Base-by-base conservation (phyloP, 2,113 vertebrate species). In the Scortum barcoo region DNA sequence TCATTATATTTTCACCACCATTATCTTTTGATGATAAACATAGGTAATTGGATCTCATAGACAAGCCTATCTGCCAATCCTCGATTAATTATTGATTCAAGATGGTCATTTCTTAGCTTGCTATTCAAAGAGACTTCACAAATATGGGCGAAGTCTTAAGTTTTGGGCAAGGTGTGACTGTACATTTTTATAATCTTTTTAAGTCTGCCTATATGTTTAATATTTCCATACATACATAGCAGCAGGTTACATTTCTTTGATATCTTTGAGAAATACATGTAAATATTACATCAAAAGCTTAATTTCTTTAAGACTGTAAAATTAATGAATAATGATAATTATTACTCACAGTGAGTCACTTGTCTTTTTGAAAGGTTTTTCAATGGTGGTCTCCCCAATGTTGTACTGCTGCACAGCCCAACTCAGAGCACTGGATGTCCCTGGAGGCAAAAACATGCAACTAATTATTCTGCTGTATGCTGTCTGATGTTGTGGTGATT, bases 401-500 rank as follows among this genome's bases (percentile, higher is more conserved):
- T 62, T 40, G 28, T 51, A 3, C 14, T 38, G 24, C 44, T 33
- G 56, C 56, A 48, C 60, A 78, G 66, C 40, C 50, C 5, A 30
- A 42, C 56, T 77, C 40, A 20, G 50, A 85, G 65, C 33, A 22
- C 22, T 22, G 44, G 20, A 51, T 13, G 53, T 81, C 83, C 72
- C 86, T 66, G 4, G 42, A 80, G 82, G 58, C 48, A 1, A 69
- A 26, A 82, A 69, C 77, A 77, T 50, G 16, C 70, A 54, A 33
- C 63, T 82, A 79, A 86, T 87, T 84, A 81, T 85, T 80, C 40
- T 54, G 13, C 14, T 79, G 75, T 54, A 60, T 72, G 76, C 50
- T 51, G n/a, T 85, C 67, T 80, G 76, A 80, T 70, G 72, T 76
- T 61, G 61, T 40, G 33, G 48, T 24, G 68, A 79, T 40, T 84